Base-by-base conservation (phyloP, 2,797 vertebrate genomes). In the Spea hammondii region DNA sequence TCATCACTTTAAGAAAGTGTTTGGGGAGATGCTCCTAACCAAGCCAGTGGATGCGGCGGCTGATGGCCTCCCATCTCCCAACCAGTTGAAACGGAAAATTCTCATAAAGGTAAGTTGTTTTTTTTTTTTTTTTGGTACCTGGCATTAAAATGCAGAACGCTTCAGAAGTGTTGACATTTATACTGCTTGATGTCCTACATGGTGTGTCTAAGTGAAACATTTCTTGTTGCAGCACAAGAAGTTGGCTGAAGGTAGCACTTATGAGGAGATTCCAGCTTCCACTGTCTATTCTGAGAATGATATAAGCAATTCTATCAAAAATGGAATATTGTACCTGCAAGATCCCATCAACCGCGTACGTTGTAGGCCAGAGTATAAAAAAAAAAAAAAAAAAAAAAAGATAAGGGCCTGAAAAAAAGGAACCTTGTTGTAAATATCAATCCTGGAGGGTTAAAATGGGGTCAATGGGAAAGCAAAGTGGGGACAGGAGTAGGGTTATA, bases 271-370 rank as follows among this genome's bases (percentile, higher is more conserved):
- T 70, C 97, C 97, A 49, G 93, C 93, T 0, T 95, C 96, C 0
- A 93, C 95, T 0, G 94, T 97, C 77, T 99, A 98, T 87, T 97
- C 97, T 0, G 98, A 99, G 89, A 99, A 98, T 0, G 98, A 99
- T 85, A 98, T 99, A 91, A 99, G 98, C 93, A 99, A 99, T 91
- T 99, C 98, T 70, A 97, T 99, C 89, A 99, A 98, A 91, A 99
- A 99, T 0, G 98, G 97, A 75, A 96, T 99, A 85, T 92, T 99
- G 17, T 99, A 93, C 88, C 87, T 99, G 82, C 96, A 99, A 87
- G 98, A 99, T 87, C 98, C 98, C 6, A 96, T 99, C 86, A 98
- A 99, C 86, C 98, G 98, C 0, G 98, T 99, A 87, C 79, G 92
- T 66, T 53, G 53, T 47, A 4, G 46, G 9, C n/a, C 48, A 8